Base-by-base conservation (phyloP, 2,797 vertebrate genomes). In the Bradypus variegatus region DNA sequence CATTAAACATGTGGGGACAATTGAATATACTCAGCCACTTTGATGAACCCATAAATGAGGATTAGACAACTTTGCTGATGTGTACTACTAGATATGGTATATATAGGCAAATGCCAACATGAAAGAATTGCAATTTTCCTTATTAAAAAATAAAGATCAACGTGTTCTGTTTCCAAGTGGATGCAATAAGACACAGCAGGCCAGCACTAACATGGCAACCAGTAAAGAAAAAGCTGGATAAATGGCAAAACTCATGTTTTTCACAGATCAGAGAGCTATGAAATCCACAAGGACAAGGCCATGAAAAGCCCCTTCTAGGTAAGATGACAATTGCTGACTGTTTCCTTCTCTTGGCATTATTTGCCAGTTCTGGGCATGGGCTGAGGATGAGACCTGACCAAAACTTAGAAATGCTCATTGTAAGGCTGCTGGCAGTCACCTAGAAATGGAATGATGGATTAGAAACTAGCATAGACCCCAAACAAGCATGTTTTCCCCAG, bases 51-150 rank as follows among this genome's bases (percentile, higher is more conserved):
- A 6, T 3, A 21, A 48, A 19, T 48, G 15, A 79, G 29, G 33
- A 55, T 64, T 16, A 11, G 3, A 21, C 25, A 53, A 33, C 21
- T 25, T 23, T 31, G n/a, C 58, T 31, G 55, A 27, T 36, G 31
- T 12, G 45, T 31, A 1, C 6, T 9, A 1, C 72, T 12, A 6
- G 3, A 27, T 11, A 21, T 1, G 11, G n/a, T n/a, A 18, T 15
- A 41, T 25, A 29, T 10, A 45, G 79, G 65, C 10, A 86, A 88
- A 75, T 2, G 33, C 58, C 62, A 88, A 91, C 60, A 33, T 75
- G 13, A 81, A 85, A 62, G 50, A 38, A 58, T 33, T 64, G 7
- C 64, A n/a, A 50, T 18, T 79, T 45, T 87, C 70, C 31, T 77
- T 69, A n/a, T 77, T 65, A 31, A 84, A 83, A 90, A 86, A 48